Evolutionary conservation across 2,797 vertebrate species (phyloP).

Genomic region (Pipistrellus kuhlii): DNA sequence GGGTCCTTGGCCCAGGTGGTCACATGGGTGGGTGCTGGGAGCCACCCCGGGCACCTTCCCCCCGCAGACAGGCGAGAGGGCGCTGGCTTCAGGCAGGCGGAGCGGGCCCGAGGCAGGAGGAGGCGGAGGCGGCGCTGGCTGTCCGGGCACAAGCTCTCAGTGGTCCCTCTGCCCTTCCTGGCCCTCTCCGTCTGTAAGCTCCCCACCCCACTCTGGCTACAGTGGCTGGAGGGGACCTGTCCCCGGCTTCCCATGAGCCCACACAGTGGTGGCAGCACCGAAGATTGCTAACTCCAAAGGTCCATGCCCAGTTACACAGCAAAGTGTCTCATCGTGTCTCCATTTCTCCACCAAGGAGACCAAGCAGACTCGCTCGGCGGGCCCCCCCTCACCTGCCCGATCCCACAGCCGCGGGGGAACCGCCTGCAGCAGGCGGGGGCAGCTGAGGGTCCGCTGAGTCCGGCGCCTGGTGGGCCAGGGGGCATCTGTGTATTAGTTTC

Average conservation of each 20-base stretch:
- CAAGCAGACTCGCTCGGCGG: neutral
- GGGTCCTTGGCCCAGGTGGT: no score
- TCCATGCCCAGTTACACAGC: no score
- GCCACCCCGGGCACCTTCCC: no score
- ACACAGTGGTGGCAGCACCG: neutral
- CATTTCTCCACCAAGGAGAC: neutral
- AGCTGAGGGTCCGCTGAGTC: neutral
- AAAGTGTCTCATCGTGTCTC: neutral
- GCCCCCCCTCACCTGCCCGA: neutral
- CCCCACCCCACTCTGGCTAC: neutral
- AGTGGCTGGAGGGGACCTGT: neutral
- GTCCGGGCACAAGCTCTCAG: accelerated
- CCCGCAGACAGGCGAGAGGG: neutral
- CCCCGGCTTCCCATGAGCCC: neutral
- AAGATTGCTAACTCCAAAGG: neutral
- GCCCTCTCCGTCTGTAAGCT: neutral
- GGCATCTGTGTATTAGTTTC: neutral
- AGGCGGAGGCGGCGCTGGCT: neutral
- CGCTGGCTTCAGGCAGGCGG: neutral
- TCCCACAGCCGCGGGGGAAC: neutral
- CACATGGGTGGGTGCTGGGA: neutral
- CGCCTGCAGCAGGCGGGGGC: neutral
- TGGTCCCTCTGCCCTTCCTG: neutral
- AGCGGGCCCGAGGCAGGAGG: neutral
- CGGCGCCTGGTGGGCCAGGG: accelerated